Conservation (phyloP, 2,888 invertebrate genomes). For the Phengaris arion region DNA sequence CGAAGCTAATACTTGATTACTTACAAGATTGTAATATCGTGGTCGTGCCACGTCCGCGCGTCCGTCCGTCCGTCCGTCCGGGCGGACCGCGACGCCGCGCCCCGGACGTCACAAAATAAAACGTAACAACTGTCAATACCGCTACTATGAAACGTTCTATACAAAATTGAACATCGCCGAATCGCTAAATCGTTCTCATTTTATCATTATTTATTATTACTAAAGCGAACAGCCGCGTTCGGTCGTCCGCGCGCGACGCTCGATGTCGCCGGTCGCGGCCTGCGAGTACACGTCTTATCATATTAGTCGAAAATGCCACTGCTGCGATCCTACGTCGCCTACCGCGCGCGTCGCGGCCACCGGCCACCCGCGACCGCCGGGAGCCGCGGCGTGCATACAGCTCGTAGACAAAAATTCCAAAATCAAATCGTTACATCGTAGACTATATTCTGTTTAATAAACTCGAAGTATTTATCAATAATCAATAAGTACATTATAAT, state of each 20-base stretch:
- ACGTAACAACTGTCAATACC: conserved; percentile 76
- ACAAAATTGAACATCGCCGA: conserved; percentile 79
- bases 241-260: conserved; percentile 54
- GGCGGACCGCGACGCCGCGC: conserved; percentile 45
- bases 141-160: conserved; percentile 78
- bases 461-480: conserved; percentile 79
- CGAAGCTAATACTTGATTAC: conserved; percentile 79
- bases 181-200: conserved; percentile 71
- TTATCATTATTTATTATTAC: conserved; percentile 47
- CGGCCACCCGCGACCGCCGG: conserved; percentile 36
- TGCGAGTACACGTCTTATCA: conserved; percentile 76
- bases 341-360: conserved; percentile 43
- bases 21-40: conserved; percentile 77
- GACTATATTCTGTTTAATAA: conserved; percentile 77
- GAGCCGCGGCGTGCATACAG: conserved; percentile 54
- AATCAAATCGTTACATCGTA: conserved; percentile 78
- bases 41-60: conserved; percentile 49
- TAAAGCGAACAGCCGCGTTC: conserved; percentile 70
- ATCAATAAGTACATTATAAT: conserved; percentile 80
- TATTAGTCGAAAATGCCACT: conserved; percentile 74
- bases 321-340: conserved; percentile 75
- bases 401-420: conserved; percentile 74
- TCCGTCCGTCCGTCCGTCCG: conserved; percentile 30
- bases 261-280: conserved; percentile 62
- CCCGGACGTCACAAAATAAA: conserved; percentile 64